These are phyloP conservation scores for Oedothorax gibbosus DNA, from an alignment of 1,140 invertebrate species.

Conservation along the genomic window DNA sequence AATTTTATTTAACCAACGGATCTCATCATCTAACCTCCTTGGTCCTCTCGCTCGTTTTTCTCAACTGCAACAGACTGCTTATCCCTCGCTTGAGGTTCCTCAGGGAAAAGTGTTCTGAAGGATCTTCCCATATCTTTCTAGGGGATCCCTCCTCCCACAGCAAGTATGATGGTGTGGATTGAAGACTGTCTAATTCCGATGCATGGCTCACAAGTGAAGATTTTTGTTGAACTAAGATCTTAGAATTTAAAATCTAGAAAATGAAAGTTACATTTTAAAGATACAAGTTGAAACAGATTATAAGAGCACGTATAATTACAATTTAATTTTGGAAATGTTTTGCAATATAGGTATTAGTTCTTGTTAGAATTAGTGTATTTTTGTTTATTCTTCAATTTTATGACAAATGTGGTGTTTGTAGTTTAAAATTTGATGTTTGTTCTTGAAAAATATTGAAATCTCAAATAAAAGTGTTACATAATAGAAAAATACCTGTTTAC, in stretches of 20 bases:
- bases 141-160: constrained; percentile 15
- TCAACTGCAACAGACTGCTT: constrained; percentile 18
- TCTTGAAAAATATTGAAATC: too few species aligned
- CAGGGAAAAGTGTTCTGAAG: neutral
- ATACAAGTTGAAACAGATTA: too few species aligned
- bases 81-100: constrained; percentile 35
- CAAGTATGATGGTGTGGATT: neutral
- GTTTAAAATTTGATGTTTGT: too few species aligned
- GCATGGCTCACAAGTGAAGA: neutral
- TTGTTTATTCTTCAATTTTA: too few species aligned
- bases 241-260: constrained; percentile 16
- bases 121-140: constrained; percentile 21
- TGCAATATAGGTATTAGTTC: too few species aligned
- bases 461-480: too few species aligned
- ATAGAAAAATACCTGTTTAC: too few species aligned
- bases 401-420: too few species aligned
- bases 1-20: neutral
- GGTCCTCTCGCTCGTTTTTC: neutral
- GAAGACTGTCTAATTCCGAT: constrained; percentile 18
- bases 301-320: too few species aligned
- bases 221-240: constrained; percentile 4
- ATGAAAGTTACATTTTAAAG: neutral
- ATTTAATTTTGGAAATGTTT: too few species aligned
- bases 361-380: too few species aligned
- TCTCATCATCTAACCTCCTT: constrained; percentile 3